Evolutionary conservation across 2,888 invertebrate genomes (phyloP), one percentile per base, ranked within the genome.

Genomic region (Zaprionus obscuricornis): DNA sequence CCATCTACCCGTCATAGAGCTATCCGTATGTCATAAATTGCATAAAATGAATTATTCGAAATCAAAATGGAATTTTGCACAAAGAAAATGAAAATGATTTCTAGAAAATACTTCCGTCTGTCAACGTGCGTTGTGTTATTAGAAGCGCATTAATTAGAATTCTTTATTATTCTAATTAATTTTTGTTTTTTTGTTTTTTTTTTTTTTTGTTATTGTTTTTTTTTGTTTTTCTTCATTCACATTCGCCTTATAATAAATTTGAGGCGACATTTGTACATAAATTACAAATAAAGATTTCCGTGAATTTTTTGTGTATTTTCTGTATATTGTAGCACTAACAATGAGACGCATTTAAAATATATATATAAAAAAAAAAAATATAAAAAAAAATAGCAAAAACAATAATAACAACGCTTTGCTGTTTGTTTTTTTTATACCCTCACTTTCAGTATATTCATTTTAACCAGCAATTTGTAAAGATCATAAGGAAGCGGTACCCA

Each of bases 121-220:
- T 76, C 84, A 68, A 52, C n/a, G n/a, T n/a, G 43, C 45, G 51
- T 36, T 34, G 33, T 59, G 81, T 83, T 79, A 85, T 83, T 82
- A 85, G 85, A 78, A 75, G 83, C 83, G 85, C 85, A 79, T 85
- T 79, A 85, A 79, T 79, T 79, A 83, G 76, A 72, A 72, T 66
- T 84, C 65, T 76, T 67, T 83, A 84, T 79, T 85, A 79, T 75
- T 79, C 46, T 46, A 42, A 57, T 63, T 67, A 54, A 51, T 27
- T 47, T 34, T 17, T 51, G 46, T 45, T 39, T 43, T 50, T 51
- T 54, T 33, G 27, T 26, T 51, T 52, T 31, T n/a, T 39, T 34
- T n/a, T 11, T 6, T 16, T 42, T 4, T 7, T 6, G 8, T 7
- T 34, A n/a, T 20, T 13, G 20, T 47, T n/a, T 11, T 36, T 10